Evolutionary conservation across 2,113 vertebrate species (phyloP).

Genomic region (Progne subis): DNA sequence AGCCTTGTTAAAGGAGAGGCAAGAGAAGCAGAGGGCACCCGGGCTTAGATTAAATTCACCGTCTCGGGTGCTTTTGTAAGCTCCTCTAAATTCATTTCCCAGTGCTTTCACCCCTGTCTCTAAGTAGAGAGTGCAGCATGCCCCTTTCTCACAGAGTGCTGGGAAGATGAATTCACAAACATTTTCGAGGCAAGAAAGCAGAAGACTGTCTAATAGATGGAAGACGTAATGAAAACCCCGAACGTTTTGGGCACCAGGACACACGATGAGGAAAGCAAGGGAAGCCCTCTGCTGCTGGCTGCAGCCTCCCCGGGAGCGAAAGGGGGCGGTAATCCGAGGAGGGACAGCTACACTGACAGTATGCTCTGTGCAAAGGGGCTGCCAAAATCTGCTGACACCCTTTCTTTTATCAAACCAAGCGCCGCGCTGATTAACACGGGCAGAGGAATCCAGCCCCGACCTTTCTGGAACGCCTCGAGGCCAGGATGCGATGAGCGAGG

Average conservation of each 20-base stretch:
- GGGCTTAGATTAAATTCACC: neutral
- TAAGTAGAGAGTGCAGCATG: neutral
- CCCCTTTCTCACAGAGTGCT: neutral
- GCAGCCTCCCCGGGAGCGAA: neutral
- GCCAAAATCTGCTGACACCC: neutral
- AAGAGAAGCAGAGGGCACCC: neutral
- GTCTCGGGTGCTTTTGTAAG: neutral
- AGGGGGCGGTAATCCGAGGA: neutral
- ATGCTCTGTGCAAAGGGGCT: neutral
- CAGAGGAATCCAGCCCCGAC: neutral
- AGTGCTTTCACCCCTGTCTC: neutral
- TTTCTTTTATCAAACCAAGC: neutral
- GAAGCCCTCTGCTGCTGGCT: neutral
- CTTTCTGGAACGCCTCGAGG: neutral
- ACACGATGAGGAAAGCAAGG: neutral
- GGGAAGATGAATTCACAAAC: neutral
- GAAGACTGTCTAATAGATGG: neutral
- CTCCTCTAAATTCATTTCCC: neutral
- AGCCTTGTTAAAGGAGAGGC: neutral
- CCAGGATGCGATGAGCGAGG: neutral
- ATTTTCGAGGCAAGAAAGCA: neutral
- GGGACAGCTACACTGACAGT: neutral
- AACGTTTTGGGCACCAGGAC: neutral
- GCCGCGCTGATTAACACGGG: fast-evolving
- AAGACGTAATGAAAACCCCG: neutral